Base-by-base conservation (phyloP, 2,113 vertebrate genomes). In the Syrrhaptes paradoxus region DNA sequence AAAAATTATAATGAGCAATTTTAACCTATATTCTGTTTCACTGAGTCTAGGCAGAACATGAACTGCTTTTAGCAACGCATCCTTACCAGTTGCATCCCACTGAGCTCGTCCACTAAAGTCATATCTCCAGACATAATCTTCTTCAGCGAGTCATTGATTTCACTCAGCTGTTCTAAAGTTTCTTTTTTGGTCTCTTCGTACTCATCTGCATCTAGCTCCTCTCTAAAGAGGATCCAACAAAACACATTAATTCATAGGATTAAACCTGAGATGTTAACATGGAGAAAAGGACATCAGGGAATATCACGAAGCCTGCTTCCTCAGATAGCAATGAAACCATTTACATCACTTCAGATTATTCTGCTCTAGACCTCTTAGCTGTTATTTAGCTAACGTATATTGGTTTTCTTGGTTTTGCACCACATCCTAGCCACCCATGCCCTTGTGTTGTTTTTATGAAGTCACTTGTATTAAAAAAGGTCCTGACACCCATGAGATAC, bases 161-260 rank as follows among this genome's bases (percentile, higher is more conserved):
- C 99, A 72, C 97, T 99, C 94, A 99, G 95, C 95, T 99, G 99
- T 73, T 99, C 99, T 78, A 99, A 94, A 3, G 99, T 99, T 97
- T 99, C 99, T 75, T 98, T 99, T 95, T 99, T 99, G 38, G 99
- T 99, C 95, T 99, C 99, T 62, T 99, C 99, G 11, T 99, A 99
- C 80, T 99, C 99, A 48, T 99, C 99, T 61, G 98, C 96, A n/a
- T 99, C 99, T 46, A 99, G 98, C 6, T 99, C 99, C 67, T 99
- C 99, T 96, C 99, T 99, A 71, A 48, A 85, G 43, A 61, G 45
- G 29, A 81, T 6, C 72, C 74, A 95, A 79, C 29, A 45, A 65
- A 48, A 10, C 31, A 49, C 17, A 63, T 45, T 31, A 76, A 75
- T 11, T 36, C 38, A 65, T 1, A 52, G 43, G 36, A 59, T 22